Percentiles rank a stretch among this genome's conserved stretches.
Conservation (phyloP, 2,888 invertebrate species). For the Abrostola triplasia region DNA sequence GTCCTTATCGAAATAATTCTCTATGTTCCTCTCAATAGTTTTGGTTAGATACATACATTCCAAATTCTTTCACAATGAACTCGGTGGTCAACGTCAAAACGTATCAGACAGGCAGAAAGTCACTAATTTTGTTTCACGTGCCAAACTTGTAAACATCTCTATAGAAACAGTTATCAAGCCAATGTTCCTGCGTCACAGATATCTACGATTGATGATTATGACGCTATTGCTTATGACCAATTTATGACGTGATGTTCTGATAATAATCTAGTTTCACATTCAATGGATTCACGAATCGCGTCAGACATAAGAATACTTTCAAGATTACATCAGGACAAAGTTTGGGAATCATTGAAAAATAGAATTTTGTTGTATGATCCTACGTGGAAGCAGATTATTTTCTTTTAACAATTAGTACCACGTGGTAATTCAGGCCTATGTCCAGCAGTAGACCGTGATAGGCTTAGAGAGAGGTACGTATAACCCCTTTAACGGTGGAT, state of each 20-base stretch:
- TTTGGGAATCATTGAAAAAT: constrained; percentile 31
- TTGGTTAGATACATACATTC: no score
- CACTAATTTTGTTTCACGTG: background rate
- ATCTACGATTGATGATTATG: constrained; percentile 30
- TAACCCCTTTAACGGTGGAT: no score
- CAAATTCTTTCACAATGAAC: no score
- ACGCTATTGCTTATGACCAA: constrained; percentile 18
- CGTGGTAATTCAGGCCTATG: no score
- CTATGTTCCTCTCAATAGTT: no score
- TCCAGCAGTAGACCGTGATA: no score
- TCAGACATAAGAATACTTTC: constrained; percentile 9
- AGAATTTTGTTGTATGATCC: background rate
- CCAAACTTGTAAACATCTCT: constrained; percentile 10
- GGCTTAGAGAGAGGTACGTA: no score
- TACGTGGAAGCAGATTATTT: background rate
- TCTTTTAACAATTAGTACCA: no score
- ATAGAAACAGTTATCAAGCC: constrained; percentile 50
- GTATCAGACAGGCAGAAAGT: no score
- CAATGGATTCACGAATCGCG: constrained; percentile 16
- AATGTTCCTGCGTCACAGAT: constrained; percentile 22
- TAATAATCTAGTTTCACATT: constrained; percentile 14
- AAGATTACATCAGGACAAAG: constrained; percentile 21
- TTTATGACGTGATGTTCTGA: constrained; percentile 32
- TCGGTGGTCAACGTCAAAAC: no score
- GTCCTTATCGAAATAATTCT: no score